Base-by-base conservation (phyloP, 2,888 invertebrate species). In the Drosophila nigritarsus region DNA sequence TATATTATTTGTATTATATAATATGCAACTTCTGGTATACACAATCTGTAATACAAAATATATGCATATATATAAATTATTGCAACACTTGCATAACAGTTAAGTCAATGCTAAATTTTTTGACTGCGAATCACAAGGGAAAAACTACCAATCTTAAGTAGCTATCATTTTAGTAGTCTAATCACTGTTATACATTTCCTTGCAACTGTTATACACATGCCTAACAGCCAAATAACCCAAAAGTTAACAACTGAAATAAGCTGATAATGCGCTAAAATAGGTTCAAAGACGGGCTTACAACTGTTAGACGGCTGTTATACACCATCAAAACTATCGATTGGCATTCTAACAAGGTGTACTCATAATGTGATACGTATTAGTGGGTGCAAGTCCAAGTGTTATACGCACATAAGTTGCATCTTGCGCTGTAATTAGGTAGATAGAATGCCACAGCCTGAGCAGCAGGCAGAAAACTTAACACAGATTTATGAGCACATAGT, bases 401-500 rank as follows among this genome's bases (percentile, higher is more conserved):
- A 45, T 64, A 69, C 62, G 36, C 45, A 36, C 34, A 30, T 30
- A 48, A 73, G 51, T 20, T 40, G 49, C 30, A 53, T 20, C 30
- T 29, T 50, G 49, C 20, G 56, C 32, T 50, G 49, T 69, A 40
- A 40, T 67, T 67, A 67, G 68, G 29, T 49, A 34, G 27, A 32
- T 34, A 32, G 7, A 11, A 11, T n/a, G 36, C 27, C 61, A 54
- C 50, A 61, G 50, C 62, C 42, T 7, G 11, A 34, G 24, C 32
- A 20, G 48, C 51, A 45, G 29, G 11, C 29, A 59, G 53, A 34
- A 56, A 42, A 61, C 78, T 51, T 66, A 80, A 78, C 80, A 66
- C 42, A 66, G 71, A 80, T 75, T 75, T 71, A 65, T 67, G 69
- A 54, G 65, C 65, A 62, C 64, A 62, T 65, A 59, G 64, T 62